Base-by-base conservation (phyloP, 2,888 invertebrate species). In the Strigamia crassipes region DNA sequence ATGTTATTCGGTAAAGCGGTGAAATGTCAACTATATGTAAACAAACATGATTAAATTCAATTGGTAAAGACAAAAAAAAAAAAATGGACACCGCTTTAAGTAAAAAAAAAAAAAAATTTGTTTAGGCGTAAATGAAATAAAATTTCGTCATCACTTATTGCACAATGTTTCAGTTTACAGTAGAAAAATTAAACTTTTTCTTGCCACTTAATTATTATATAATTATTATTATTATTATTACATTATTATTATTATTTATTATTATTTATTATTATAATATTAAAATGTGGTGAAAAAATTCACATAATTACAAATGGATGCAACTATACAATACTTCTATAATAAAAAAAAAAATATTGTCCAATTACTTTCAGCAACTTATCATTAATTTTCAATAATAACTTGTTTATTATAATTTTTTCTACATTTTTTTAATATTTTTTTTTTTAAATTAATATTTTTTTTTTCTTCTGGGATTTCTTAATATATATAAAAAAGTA, bases 231-330 rank as follows among this genome's bases (percentile, higher is more conserved):
- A 79, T 79, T 79, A 79, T 79, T 79, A 79, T 42, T 42, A 78
- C 21, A 80, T 80, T 73, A 73, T n/a, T 66, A 66, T 66, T 66
- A 51, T 31, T 80, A 80, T 27, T 34, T 46, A 51, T 80, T 46
- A 80, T 80, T 15, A 51, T 42, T 78, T 42, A 80, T 46, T 31
- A 23, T 31, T 31, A 73, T 73, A 27, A 41, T 42, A 79, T 42
- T 80, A 80, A 80, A 80, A 80, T 80, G 42, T 80, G 73, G 80
- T 80, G 80, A 51, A 80, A 80, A 80, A 80, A 80, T 80, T 80
- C 80, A 80, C 80, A 80, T 46, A 80, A 80, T 80, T 80, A 80
- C 80, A 80, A 80, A 80, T 80, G n/a, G 73, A 73, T 73, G 15
- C 27, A 27, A 73, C 73, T 73, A 73, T 73, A 73, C 73, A 73